phyloP scores from a whole-genome alignment of 2,113 vertebrate genomes.

The Campylomormyrus tamandua region DNA sequence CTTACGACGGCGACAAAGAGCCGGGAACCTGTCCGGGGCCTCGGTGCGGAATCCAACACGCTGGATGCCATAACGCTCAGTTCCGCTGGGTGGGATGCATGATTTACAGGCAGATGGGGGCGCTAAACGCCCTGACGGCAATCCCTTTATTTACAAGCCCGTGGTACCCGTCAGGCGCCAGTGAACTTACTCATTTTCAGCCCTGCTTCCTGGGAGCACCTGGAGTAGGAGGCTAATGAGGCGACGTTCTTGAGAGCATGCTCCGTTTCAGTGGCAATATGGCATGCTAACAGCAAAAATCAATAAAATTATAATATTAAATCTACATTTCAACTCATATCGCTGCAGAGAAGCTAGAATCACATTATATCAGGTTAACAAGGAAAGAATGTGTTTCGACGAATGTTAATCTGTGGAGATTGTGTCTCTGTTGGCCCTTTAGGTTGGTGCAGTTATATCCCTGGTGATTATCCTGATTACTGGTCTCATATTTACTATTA shows the following conservation, averaged over 20 bases:
- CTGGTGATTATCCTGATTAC: not conserved
- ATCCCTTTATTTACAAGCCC: not conserved
- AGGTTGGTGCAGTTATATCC: not conserved
- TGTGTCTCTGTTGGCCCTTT: not conserved
- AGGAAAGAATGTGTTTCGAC: not conserved
- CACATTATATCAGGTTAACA: not conserved
- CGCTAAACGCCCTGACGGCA: not conserved
- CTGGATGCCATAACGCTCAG: not conserved
- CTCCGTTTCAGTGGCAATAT: slow-evolving; percentile 11
- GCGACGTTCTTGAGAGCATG: not conserved
- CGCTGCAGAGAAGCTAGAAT: not conserved
- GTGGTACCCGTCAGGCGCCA: slow-evolving; percentile 23
- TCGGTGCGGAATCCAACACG: not conserved
- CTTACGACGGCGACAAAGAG: not conserved
- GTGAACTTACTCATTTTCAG: not conserved
- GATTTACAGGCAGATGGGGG: not conserved
- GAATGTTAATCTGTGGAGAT: not conserved
- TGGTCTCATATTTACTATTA: not conserved
- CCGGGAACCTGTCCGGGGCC: not conserved
- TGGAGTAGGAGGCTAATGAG: slow-evolving; percentile 9
- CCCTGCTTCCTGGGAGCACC: not conserved
- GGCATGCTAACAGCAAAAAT: slow-evolving; percentile 18
- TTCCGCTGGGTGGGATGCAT: not conserved
- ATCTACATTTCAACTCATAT: not conserved
- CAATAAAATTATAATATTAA: slow-evolving; percentile 5